Conservation (phyloP, 2,888 invertebrate genomes). For the Protophormia terraenovae region DNA sequence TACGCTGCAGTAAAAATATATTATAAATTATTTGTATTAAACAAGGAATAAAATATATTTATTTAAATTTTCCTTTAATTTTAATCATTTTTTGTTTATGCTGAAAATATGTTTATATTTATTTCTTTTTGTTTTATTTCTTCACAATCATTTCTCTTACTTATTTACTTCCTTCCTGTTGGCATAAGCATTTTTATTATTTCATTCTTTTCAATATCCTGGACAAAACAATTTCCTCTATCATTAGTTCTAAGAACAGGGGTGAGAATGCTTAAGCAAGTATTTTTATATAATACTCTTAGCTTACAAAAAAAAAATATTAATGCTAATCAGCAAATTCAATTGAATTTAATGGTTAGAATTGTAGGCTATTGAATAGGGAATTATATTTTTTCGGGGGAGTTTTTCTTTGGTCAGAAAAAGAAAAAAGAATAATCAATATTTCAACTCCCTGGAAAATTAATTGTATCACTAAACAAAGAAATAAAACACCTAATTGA, state of each 20-base stretch:
- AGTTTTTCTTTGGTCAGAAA: neutral
- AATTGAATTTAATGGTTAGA: slow-evolving; percentile 5
- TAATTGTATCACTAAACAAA: neutral
- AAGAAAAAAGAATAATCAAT: neutral
- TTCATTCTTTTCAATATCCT: slow-evolving; percentile 36
- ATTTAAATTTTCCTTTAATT: too few species aligned
- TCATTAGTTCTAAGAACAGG: neutral
- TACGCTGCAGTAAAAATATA: too few species aligned
- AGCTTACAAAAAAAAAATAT: neutral
- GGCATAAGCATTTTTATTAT: neutral
- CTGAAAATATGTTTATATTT: neutral
- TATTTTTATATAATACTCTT: neutral
- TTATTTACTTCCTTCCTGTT: neutral
- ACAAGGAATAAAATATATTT: too few species aligned
- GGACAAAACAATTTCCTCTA: slow-evolving; percentile 45
- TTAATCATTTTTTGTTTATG: neutral
- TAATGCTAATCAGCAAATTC: slow-evolving; percentile 52
- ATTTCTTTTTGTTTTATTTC: neutral
- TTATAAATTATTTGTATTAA: too few species aligned
- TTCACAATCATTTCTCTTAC: too few species aligned
- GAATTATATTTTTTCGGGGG: neutral
- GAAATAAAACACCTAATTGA: slow-evolving; percentile 3
- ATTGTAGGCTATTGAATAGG: neutral
- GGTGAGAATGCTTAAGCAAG: neutral
- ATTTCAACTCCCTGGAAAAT: neutral